phyloP scores from a whole-genome alignment of 2,113 vertebrate genomes.

The Dissostichus mawsoni region DNA sequence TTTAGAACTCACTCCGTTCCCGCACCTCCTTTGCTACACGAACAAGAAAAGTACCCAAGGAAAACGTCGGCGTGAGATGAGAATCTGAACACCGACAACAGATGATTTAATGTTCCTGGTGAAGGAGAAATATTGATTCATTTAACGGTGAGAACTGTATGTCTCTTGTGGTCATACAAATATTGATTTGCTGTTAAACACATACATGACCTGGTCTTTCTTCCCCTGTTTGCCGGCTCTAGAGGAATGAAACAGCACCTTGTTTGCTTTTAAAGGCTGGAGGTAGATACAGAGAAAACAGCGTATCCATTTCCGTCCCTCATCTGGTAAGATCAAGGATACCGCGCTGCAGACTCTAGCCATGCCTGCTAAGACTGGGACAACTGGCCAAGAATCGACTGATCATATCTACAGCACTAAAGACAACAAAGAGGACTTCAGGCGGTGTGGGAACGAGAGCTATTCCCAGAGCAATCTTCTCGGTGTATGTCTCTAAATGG shows the following conservation, averaged over 20 bases:
- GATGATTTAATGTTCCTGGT: background rate
- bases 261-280: conserved; percentile 62
- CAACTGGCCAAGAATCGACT: conserved; percentile 54
- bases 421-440: conserved; percentile 66
- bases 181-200: conserved; percentile 32
- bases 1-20: too few species aligned
- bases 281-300: conserved; percentile 72
- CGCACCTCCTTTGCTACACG: background rate
- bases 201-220: conserved; percentile 32
- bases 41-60: background rate
- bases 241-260: conserved; percentile 39
- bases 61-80: too few species aligned
- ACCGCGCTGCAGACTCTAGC: conserved; percentile 38
- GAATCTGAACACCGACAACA: too few species aligned
- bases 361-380: conserved; percentile 59
- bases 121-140: conserved; percentile 7
- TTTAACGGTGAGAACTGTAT: conserved; percentile 28
- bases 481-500: conserved; percentile 33
- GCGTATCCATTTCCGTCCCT: conserved; percentile 67
- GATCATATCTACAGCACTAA: conserved; percentile 72
- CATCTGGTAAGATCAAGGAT: conserved; percentile 52
- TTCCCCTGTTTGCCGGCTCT: conserved; percentile 1
- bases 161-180: conserved; percentile 18
- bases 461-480: conserved; percentile 54
- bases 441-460: conserved; percentile 62